Base-by-base conservation (phyloP, 2,888 invertebrate genomes). In the Rotaria sp. region DNA sequence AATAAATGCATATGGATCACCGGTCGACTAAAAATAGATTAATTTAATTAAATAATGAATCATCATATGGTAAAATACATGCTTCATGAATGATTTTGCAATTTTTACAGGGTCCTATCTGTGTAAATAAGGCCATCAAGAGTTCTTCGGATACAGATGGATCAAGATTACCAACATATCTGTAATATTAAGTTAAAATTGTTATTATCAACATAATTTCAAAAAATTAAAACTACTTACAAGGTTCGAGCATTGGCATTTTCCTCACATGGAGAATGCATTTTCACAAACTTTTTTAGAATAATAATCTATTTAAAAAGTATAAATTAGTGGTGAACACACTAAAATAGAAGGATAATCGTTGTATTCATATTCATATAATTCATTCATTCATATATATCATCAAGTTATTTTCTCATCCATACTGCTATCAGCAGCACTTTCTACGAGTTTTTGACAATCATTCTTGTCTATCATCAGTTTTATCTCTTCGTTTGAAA, bases 1-100 rank as follows among this genome's bases (percentile, higher is more conserved):
- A 90, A 99, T 96, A 92, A 99, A 99, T 89, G 97, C 97, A 92
- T 99, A 99, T 26, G 98, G 98, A 93, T 99, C 98, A 92, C 96
- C 96, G 89, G 96, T 96, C 87, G 97, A 95, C 93, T 93, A 86
- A 88, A 88, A 88, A 87, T 86, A 84, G 84, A 87, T 86, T 52
- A 24, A 5, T 10, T 52, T 80, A 21, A 86, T 87, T 5, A 26
- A 41, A 18, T 24, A 15, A 21, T 45, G 24, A 55, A n/a, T 52
- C 10, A 18, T 75, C 59, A 30, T n/a, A 80, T 52, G 26, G 35
- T 26, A 30, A 84, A 74, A 57, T 7, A 89, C 92, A 91, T 90
- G 93, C 93, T 92, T 99, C 98, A 89, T 96, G 94, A 90, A 99
- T 98, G 89, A 99, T 97, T 94, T 99, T 99, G 93, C 97, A 97